These are phyloP conservation scores for Hypotaenidia okinawae DNA, from an alignment of 2,797 vertebrate species.

Conservation along the genomic window DNA sequence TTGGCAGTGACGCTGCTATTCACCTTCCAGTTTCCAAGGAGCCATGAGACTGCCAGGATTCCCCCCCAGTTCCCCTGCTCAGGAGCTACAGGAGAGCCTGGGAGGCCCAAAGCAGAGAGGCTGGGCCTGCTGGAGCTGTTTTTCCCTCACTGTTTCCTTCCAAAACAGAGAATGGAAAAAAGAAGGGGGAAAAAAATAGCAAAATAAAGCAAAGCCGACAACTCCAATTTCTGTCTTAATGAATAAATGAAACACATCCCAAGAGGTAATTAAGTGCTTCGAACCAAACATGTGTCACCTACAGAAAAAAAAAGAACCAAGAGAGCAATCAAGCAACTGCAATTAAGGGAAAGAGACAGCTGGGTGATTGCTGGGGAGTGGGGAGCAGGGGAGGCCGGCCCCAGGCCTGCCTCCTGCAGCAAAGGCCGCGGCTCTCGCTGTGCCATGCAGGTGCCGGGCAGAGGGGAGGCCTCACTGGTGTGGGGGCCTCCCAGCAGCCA, in stretches of 20 bases:
- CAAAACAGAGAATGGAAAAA: not conserved
- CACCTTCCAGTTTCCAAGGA: constrained; percentile 1
- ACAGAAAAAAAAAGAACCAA: constrained; percentile 7
- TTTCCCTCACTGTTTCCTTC: not conserved
- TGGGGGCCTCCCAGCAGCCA: accelerated
- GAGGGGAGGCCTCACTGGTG: accelerated
- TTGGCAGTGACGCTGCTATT: not conserved
- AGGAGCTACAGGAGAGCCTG: not conserved
- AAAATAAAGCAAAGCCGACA: constrained; percentile 36
- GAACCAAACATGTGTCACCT: constrained; percentile 46
- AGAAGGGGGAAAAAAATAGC: not conserved
- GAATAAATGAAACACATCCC: constrained; percentile 59
- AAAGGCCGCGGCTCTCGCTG: not conserved
- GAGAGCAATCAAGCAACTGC: constrained; percentile 32
- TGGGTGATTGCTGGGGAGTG: not conserved
- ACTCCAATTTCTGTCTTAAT: constrained; percentile 49
- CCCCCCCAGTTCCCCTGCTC: not conserved
- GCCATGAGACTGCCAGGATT: not conserved
- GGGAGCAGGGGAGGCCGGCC: not conserved
- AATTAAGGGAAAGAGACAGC: not conserved
- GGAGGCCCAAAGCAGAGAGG: not conserved
- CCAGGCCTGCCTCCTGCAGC: accelerated
- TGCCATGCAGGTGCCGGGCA: accelerated
- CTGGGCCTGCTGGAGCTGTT: not conserved
- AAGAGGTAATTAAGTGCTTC: constrained; percentile 55